Evolutionary conservation across 2,113 vertebrate species (phyloP), one percentile per base, ranked within the genome.

Genomic region (Dasyornis broadbenti): DNA sequence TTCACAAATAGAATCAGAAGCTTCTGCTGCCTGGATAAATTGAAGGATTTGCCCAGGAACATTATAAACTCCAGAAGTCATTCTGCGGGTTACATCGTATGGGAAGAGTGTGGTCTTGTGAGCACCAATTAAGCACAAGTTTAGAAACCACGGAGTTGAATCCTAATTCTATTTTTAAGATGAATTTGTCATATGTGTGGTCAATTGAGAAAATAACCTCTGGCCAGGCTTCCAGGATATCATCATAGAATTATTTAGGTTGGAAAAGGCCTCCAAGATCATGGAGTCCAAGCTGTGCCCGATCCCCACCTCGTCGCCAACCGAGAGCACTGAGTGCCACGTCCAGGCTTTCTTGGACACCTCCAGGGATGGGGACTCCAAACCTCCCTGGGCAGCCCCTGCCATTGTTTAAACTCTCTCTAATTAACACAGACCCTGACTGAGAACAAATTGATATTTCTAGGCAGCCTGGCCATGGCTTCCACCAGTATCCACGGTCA

Each of bases 41-140:
- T 15, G 23, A 14, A 47, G 5, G 22, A 3, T 18, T 9, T 82
- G 39, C 22, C 9, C 9, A 30, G 47, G 28, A 71, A 11, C 10
- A 15, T 13, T 33, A 8, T 2, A 8, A 53, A 69, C 14, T 19
- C 30, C 50, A 57, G 11, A 0, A 33, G 19, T 31, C 35, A 27
- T 37, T 52, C 16, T 11, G 1, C 16, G 17, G 26, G 37, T 68
- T 66, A 23, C 2, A 0, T 39, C 47, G 33, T 0, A 5, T 3
- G 11, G 45, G 18, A 68, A 44, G 68, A 24, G 7, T 2, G 0
- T 23, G 20, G 27, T 40, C 40, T 23, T 26, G 17, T 4, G 8
- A 80, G 59, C 35, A 85, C 21, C 31, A 68, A 2, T 49, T 12
- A 4, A 53, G 15, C 19, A 19, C 13, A 73, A 23, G 15, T 84